A percentile compares a stretch with the other conserved stretches of the same genome.
Evolutionary conservation across 2,888 invertebrate genomes (phyloP).

Genomic region (Acleris literana): DNA sequence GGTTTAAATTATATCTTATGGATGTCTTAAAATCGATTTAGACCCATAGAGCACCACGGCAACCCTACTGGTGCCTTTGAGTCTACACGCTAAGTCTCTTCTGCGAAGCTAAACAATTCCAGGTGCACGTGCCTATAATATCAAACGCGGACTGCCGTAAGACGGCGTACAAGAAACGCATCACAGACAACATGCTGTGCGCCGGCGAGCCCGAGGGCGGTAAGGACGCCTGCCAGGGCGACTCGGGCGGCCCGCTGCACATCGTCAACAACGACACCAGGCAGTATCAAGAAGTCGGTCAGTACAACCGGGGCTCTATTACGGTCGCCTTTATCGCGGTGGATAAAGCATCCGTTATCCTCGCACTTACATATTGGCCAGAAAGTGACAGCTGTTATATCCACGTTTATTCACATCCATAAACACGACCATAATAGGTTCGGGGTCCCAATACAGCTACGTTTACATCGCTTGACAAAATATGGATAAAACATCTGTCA

Average conservation of each 20-base stretch:
- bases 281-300: constrained; percentile 84
- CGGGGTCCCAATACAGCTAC: too few species aligned
- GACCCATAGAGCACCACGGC: too few species aligned
- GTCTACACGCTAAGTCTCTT: neutral
- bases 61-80: neutral
- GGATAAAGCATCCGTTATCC: too few species aligned
- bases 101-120: constrained; percentile 20
- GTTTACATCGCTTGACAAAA: too few species aligned
- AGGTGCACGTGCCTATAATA: constrained; percentile 77
- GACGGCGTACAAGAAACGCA: constrained; percentile 87
- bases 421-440: too few species aligned
- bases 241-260: constrained; percentile 91
- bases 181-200: constrained; percentile 91
- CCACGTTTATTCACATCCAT: too few species aligned
- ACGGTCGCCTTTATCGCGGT: too few species aligned
- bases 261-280: constrained; percentile 77
- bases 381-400: too few species aligned
- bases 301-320: constrained; percentile 48
- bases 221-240: constrained; percentile 92
- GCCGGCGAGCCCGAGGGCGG: constrained; percentile 89
- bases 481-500: too few species aligned
- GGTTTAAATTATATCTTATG: too few species aligned
- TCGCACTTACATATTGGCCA: too few species aligned
- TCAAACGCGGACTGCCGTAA: constrained; percentile 85
- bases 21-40: too few species aligned